Conservation (phyloP, 1,140 invertebrate genomes). For the Ceratina calcarata region DNA sequence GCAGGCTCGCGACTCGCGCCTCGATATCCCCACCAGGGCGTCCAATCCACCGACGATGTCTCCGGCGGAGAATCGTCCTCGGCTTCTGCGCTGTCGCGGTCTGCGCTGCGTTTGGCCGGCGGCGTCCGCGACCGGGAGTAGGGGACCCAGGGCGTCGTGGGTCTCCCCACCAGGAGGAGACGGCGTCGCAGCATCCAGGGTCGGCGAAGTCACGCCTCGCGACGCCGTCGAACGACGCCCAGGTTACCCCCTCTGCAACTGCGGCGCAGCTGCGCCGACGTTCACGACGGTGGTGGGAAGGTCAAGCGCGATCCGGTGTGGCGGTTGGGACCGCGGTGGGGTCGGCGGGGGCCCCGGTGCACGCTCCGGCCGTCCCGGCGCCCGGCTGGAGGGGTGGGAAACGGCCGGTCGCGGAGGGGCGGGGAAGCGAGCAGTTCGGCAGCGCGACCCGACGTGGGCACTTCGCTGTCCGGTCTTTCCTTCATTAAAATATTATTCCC, state of each 20-base stretch:
- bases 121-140: neutral
- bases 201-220: slow-evolving; percentile 15
- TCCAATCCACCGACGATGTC: neutral
- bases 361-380: slow-evolving; percentile 15
- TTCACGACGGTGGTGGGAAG: neutral
- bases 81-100: slow-evolving; percentile 60
- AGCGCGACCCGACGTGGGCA: slow-evolving; percentile 80
- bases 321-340: slow-evolving; percentile 3
- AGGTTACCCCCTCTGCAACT: neutral
- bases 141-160: neutral
- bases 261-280: slow-evolving; percentile 9
- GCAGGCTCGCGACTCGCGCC: slow-evolving; percentile 53
- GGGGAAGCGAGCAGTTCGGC: slow-evolving; percentile 79
- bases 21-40: slow-evolving; percentile 14
- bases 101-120: slow-evolving; percentile 44
- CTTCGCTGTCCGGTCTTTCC: slow-evolving; percentile 80
- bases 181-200: slow-evolving; percentile 40
- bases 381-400: slow-evolving; percentile 56
- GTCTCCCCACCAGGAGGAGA: neutral
- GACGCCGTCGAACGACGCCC: neutral
- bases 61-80: slow-evolving; percentile 31
- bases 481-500: slow-evolving; percentile 79
- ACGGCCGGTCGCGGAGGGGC: slow-evolving; percentile 72
- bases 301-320: slow-evolving; percentile 1
- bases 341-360: slow-evolving; percentile 17